Base-by-base conservation (phyloP, 92 coral and sea anemone species). In the Phenganax stokvisi region DNA sequence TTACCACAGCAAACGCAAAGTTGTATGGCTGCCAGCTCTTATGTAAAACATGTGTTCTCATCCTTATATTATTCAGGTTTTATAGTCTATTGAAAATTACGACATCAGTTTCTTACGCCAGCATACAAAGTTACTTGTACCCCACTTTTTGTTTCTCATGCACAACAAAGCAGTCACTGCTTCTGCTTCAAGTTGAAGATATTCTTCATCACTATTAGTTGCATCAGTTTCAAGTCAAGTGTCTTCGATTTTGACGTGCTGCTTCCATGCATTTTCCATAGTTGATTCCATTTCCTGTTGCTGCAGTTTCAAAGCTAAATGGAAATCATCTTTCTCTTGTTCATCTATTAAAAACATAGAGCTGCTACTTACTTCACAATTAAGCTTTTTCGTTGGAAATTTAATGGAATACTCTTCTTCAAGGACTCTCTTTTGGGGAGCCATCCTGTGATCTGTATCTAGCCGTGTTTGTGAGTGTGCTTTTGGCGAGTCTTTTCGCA, bases 271-370 rank as follows among this genome's bases (percentile, higher is more conserved):
- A 15, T 62, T n/a, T 62, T n/a, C 54, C 15, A n/a, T 37, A 37
- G n/a, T 16, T 58, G 80, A 56, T 80, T 70, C 59, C 17, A 84
- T 69, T 84, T 87, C 89, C 70, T 87, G 74, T 77, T 77, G 77
- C 70, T 86, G 89, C 25, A 84, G 57, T 84, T 87, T 76, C 17
- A 83, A 64, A 3, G 89, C 89, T 0, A 87, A 72, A 16, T 62
- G 62, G 52, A 86, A 86, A 76, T 86, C 89, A 68, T 62, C 31
- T 62, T 62, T 62, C 27, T 62, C 68, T 25, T 62, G 68, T n/a
- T 37, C 10, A 25, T 62, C 29, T 62, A 62, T 10, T 57, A 57
- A 8, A 57, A 62, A 62, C 10, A 25, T 62, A 16, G 68, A 59
- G 12, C 29, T 74, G 10, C 31, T 25, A 37, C 68, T 62, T 62